These are phyloP conservation scores for Bostrychus sinensis DNA, from an alignment of 2,113 vertebrate genomes.

Conservation along the genomic window DNA sequence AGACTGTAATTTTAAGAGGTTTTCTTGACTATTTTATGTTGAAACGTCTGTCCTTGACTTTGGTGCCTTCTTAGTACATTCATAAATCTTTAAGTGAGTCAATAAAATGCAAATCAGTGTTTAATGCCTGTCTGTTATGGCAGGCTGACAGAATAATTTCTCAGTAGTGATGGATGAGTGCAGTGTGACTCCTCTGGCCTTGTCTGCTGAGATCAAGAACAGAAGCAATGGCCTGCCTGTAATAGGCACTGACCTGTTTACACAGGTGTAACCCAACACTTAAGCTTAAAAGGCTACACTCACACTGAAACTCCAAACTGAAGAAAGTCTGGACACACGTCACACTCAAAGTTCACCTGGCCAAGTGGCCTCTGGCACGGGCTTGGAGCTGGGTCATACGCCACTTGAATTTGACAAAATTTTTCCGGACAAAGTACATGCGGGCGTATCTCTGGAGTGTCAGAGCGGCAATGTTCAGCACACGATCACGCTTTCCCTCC, in stretches of 20 bases:
- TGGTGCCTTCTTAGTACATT: slow-evolving; percentile 18
- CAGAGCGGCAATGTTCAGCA: slow-evolving; percentile 86
- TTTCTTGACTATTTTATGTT: slow-evolving; percentile 9
- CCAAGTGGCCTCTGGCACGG: slow-evolving; percentile 83
- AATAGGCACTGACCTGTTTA: slow-evolving; percentile 35
- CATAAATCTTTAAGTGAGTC: slow-evolving; percentile 12
- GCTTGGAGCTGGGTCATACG: slow-evolving; percentile 83
- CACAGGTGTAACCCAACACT: slow-evolving; percentile 43
- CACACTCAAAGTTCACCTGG: slow-evolving; percentile 79
- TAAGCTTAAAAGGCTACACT: slow-evolving; percentile 13
- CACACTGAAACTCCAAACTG: slow-evolving; percentile 38
- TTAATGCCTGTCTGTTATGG: slow-evolving; percentile 3
- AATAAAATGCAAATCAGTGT: slow-evolving; percentile 37
- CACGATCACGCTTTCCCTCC: slow-evolving; percentile 88
- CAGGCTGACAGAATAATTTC: slow-evolving; percentile 2
- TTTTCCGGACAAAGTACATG: slow-evolving; percentile 81
- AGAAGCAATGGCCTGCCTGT: slow-evolving; percentile 37
- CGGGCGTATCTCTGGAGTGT: slow-evolving; percentile 87
- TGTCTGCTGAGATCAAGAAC: slow-evolving; percentile 36
- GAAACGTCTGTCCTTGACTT: slow-evolving; percentile 31
- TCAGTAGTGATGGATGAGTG: slow-evolving; percentile 45
- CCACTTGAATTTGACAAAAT: slow-evolving; percentile 81
- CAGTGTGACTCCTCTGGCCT: slow-evolving; percentile 30
- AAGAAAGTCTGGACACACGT: neutral
- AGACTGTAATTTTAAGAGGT: too few relatives aligned